A percentile compares a stretch with the other conserved stretches of the same genome.
These are phyloP conservation scores for Polyergus mexicanus DNA, from an alignment of 1,140 invertebrate species.

Conservation along the genomic window DNA sequence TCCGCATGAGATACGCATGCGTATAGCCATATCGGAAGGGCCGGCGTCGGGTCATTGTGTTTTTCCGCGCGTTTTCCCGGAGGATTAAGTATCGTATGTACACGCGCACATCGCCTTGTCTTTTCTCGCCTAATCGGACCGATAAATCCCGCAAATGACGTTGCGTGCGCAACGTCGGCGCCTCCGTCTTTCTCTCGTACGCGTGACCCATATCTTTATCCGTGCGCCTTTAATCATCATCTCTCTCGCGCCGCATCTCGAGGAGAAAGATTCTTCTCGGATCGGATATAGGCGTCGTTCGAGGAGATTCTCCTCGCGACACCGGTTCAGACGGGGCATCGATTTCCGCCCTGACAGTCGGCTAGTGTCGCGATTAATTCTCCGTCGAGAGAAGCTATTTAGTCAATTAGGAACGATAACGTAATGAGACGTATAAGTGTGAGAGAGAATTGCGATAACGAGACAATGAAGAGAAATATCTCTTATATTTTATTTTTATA, in stretches of 20 bases:
- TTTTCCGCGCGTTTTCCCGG: constrained; percentile 23
- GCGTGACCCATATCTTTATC: constrained; percentile 19
- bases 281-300: background rate
- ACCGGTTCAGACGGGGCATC: background rate
- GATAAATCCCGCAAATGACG: constrained; percentile 7
- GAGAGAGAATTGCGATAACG: background rate
- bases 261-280: background rate
- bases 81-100: background rate
- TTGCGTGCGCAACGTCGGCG: background rate
- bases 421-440: background rate
- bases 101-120: no score
- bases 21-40: constrained; percentile 33
- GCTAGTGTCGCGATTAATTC: background rate
- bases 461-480: background rate
- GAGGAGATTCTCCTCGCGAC: background rate
- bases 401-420: background rate
- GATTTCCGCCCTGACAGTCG: background rate
- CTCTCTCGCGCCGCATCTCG: background rate
- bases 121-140: constrained; percentile 38
- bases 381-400: constrained; percentile 8
- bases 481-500: background rate
- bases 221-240: background rate
- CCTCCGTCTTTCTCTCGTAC: constrained; percentile 22
- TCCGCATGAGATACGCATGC: constrained; percentile 46
- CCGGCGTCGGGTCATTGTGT: constrained; percentile 54